phyloP scores from a whole-genome alignment of 1,140 invertebrate genomes.

The Temnothorax curvispinosus region DNA sequence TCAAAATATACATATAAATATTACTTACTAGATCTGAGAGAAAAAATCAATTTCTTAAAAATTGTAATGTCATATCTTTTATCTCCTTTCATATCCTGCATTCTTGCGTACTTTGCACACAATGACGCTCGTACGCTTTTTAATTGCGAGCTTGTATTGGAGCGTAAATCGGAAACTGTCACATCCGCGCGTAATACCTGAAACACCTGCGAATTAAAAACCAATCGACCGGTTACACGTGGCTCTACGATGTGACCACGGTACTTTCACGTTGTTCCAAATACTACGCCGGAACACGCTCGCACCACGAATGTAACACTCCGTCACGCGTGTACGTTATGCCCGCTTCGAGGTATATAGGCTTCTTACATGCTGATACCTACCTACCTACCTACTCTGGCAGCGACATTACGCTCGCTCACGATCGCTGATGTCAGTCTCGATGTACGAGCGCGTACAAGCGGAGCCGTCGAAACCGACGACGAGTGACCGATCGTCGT shows the following conservation, averaged over 20 bases:
- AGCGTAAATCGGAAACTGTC: not conserved
- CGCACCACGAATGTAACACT: not conserved
- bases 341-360: not conserved
- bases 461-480: not conserved
- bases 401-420: not conserved
- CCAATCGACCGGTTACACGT: not conserved
- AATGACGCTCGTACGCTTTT: not conserved
- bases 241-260: not conserved
- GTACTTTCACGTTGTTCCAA: slow-evolving; percentile 65
- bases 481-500: not conserved
- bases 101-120: not conserved
- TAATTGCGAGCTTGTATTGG: not conserved
- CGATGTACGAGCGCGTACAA: slow-evolving; percentile 21
- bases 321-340: not conserved
- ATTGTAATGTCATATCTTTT: not conserved
- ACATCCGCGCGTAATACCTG: not conserved
- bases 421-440: slow-evolving; percentile 37
- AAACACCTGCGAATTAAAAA: not conserved
- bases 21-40: not conserved
- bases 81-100: not conserved
- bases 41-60: slow-evolving; percentile 2
- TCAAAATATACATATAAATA: not conserved
- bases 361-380: not conserved
- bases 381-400: slow-evolving; percentile 16
- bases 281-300: slow-evolving; percentile 16